Evolutionary conservation across 2,113 vertebrate genomes (phyloP).

Genomic region (Peromyscus californicus): DNA sequence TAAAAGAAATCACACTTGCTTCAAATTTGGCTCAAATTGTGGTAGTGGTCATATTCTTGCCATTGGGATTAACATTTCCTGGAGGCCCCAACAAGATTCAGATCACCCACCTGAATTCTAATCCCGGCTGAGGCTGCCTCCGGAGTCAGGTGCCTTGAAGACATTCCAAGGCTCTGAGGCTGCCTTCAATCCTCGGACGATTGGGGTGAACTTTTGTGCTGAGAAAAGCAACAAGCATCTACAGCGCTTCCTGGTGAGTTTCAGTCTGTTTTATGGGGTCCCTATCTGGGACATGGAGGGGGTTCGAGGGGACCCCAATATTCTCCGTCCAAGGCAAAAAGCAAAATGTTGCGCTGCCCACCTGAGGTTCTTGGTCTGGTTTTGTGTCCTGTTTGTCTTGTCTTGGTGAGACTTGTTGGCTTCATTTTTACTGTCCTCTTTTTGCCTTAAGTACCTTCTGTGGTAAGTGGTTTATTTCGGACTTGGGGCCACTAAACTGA

Average conservation of each 20-base stretch:
- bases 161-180: too few relatives aligned
- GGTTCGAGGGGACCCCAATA: neutral
- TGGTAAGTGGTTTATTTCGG: neutral
- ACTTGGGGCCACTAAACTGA: neutral
- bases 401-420: neutral
- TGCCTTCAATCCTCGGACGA: too few relatives aligned
- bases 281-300: neutral
- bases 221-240: too few relatives aligned
- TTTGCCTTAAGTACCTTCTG: neutral
- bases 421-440: neutral
- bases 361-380: neutral
- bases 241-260: too few relatives aligned
- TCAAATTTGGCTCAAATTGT: neutral
- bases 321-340: neutral
- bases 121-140: too few relatives aligned
- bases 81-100: too few relatives aligned
- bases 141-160: too few relatives aligned
- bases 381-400: neutral
- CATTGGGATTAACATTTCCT: too few relatives aligned
- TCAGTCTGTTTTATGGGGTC: too few relatives aligned
- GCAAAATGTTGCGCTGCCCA: too few relatives aligned
- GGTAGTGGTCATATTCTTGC: neutral
- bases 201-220: too few relatives aligned
- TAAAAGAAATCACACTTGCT: neutral
- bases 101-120: too few relatives aligned